Evolutionary conservation across 1,140 invertebrate species (phyloP).

Genomic region (Elymnias hypermnestra): DNA sequence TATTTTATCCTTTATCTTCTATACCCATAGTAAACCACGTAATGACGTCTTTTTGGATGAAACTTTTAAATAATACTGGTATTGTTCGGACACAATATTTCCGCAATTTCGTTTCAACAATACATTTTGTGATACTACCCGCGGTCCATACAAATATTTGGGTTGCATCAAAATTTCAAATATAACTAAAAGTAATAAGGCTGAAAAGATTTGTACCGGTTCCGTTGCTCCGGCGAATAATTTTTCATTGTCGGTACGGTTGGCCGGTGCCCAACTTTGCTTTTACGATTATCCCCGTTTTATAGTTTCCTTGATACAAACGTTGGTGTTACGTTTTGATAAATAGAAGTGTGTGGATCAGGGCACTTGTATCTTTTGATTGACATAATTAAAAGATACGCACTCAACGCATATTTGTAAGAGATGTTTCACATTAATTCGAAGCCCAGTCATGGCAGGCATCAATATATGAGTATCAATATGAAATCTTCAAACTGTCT

Average conservation of each 20-base stretch:
- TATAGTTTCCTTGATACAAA: slow-evolving; percentile 66
- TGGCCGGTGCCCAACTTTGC: slow-evolving; percentile 55
- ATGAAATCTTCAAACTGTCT: too few species aligned
- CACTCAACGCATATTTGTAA: too few species aligned
- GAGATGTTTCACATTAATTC: too few species aligned
- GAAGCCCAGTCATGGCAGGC: too few species aligned
- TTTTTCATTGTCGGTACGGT: slow-evolving; percentile 62
- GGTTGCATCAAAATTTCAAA: slow-evolving; percentile 8
- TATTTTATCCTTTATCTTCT: too few species aligned
- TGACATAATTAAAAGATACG: not conserved
- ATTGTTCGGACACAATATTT: slow-evolving; percentile 2
- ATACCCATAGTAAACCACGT: too few species aligned
- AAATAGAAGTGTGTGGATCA: slow-evolving; percentile 21
- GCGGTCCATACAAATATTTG: slow-evolving; percentile 13
- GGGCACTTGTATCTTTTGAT: not conserved
- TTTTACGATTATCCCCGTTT: slow-evolving; percentile 66
- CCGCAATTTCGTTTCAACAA: slow-evolving; percentile 1
- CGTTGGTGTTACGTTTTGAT: slow-evolving; percentile 36
- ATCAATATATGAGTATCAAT: too few species aligned
- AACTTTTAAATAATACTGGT: too few species aligned
- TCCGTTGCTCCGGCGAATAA: slow-evolving; percentile 52
- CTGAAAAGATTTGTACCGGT: slow-evolving; percentile 45
- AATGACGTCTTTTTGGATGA: too few species aligned
- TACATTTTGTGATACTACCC: slow-evolving; percentile 3
- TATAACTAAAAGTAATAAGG: slow-evolving; percentile 30